Evolutionary conservation across 35 echinoderm and acorn worm species (phyloP), one percentile per base, ranked within the genome.

Genomic region (Holothuria glaberrima): DNA sequence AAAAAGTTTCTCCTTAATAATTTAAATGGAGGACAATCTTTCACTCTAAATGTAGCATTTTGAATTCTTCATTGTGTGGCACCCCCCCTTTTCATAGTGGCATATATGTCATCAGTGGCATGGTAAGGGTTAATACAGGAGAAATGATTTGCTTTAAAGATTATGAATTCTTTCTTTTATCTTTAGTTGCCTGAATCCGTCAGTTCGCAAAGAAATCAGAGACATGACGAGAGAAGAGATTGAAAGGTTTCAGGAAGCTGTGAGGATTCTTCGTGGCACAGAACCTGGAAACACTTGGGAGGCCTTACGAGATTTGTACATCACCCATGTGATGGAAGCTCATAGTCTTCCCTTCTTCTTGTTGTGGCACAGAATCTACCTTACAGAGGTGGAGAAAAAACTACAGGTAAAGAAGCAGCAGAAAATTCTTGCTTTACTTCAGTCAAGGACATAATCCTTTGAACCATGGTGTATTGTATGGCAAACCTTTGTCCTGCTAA

Each of bases 291-390:
- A 89, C 22, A 59, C 61, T 13, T 98, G 96, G 96, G 87, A 91
- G 21, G 28, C 68, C 9, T 64, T 88, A n/a, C 56, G 96, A 18
- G 90, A 98, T 73, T 17, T 94, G 24, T 98, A 98, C 91, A 98
- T 94, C 52, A 66, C 62, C 20, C 93, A 98, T 62, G 68, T 98
- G 35, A 99, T 99, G 97, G 93, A 99, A 72, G 97, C 97, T 50
- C 91, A 99, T 41, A 91, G 78, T 59, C 28, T 78, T 19, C 88
- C 73, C 5, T 65, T 86, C 5, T 99, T 90, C 68, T 65, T 99
- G 3, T 62, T 94, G 35, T 99, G 97, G 97, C 97, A 99, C 82
- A 66, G 97, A 26, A 59, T 93, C 16, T 99, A 93, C 59, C 83
- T 99, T 19, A 71, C 90, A 22, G 88, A 92, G 35, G 88, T 99